Percentiles rank a stretch among this genome's conserved stretches.
Evolutionary conservation across 2,888 invertebrate species (phyloP).

Genomic region (Blastobasis lacticolella): DNA sequence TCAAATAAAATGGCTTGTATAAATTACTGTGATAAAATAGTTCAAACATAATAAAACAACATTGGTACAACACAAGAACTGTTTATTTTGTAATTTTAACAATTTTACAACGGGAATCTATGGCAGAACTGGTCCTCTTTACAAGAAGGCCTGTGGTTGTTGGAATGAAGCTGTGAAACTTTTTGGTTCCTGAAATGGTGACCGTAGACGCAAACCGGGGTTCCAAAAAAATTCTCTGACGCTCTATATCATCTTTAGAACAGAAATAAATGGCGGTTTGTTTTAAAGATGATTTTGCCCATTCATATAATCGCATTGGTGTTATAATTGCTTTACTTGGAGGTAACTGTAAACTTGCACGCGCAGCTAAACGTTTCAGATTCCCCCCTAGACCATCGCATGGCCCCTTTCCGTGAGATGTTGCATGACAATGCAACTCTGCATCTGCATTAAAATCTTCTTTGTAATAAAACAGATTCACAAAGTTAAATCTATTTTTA

Average conservation of each 20-base stretch:
- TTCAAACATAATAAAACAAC: too few relatives aligned
- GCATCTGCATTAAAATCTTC: slow-evolving; percentile 10
- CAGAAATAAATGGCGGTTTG: slow-evolving; percentile 9
- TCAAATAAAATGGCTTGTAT: too few relatives aligned
- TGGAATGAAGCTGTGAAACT: slow-evolving; percentile 5
- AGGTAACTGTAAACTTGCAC: slow-evolving; percentile 10
- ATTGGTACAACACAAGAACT: too few relatives aligned
- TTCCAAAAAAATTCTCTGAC: slow-evolving; percentile 8
- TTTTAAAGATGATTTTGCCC: slow-evolving; percentile 10
- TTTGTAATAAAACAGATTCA: too few relatives aligned
- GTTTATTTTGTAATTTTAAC: too few relatives aligned
- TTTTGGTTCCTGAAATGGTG: slow-evolving; percentile 5
- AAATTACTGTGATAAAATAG: not conserved
- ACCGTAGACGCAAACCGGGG: slow-evolving; percentile 8
- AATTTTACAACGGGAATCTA: too few relatives aligned
- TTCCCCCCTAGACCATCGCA: slow-evolving; percentile 11
- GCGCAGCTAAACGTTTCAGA: slow-evolving; percentile 8
- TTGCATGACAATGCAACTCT: slow-evolving; percentile 12
- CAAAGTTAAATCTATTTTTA: too few relatives aligned
- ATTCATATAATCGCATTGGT: slow-evolving; percentile 11
- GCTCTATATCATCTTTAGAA: slow-evolving; percentile 9
- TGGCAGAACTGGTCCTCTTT: too few relatives aligned
- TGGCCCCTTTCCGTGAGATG: slow-evolving; percentile 11
- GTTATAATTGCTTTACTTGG: slow-evolving; percentile 8
- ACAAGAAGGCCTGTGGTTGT: too few relatives aligned